phyloP scores from a whole-genome alignment of 2,888 invertebrate genomes.

The Gryllus longicercus region DNA sequence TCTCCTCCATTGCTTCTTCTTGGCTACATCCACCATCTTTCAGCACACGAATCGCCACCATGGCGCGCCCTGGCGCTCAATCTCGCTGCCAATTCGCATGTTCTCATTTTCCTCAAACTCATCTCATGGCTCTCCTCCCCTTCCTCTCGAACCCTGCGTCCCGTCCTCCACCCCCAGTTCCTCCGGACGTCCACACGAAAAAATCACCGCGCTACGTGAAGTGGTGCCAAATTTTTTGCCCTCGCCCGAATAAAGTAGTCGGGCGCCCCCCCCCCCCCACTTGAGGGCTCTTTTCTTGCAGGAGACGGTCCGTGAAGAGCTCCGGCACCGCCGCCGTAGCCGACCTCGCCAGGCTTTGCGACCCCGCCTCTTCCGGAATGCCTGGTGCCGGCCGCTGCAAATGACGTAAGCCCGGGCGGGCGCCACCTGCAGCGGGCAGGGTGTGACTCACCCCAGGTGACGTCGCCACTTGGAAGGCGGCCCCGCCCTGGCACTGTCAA shows the following conservation, averaged over 20 bases:
- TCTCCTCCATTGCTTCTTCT: too few relatives aligned
- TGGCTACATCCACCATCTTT: too few relatives aligned
- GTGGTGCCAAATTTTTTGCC: constrained; percentile 2
- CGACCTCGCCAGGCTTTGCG: background rate
- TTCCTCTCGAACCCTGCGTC: too few relatives aligned
- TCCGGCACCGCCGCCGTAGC: background rate
- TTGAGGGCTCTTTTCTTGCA: constrained; percentile 17
- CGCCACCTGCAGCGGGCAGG: background rate
- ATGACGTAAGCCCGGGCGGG: background rate
- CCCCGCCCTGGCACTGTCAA: background rate
- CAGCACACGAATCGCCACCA: too few relatives aligned
- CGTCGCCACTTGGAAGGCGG: too few relatives aligned
- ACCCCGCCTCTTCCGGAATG: background rate
- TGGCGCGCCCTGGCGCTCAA: too few relatives aligned
- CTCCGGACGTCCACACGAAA: background rate
- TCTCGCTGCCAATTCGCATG: too few relatives aligned
- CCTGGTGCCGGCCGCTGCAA: background rate
- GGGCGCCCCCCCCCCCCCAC: background rate
- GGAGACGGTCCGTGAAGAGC: background rate
- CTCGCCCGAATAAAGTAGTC: background rate
- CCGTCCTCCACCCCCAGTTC: too few relatives aligned
- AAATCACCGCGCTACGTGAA: background rate
- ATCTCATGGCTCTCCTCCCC: too few relatives aligned
- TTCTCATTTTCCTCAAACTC: too few relatives aligned
- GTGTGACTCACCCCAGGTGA: too few relatives aligned